Percentiles rank a stretch among this genome's conserved stretches.
Conservation (phyloP, 1,140 invertebrate genomes). For the Scylla paramamosain region DNA sequence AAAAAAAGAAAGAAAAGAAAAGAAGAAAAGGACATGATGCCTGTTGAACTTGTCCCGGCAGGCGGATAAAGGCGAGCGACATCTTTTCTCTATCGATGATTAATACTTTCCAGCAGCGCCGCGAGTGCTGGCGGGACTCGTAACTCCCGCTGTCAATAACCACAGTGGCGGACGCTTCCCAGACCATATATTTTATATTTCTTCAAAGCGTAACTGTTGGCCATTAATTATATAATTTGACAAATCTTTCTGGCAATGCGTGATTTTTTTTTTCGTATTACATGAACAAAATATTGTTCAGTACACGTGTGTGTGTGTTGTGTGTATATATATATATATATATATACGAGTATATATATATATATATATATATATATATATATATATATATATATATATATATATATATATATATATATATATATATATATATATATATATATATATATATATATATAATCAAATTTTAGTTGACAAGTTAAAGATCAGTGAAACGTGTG, state of each 20-base stretch:
- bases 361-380: too few relatives aligned
- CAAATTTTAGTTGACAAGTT: too few relatives aligned
- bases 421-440: too few relatives aligned
- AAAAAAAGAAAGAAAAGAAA: too few relatives aligned
- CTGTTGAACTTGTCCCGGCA: neutral
- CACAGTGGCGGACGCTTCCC: neutral
- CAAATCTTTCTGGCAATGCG: neutral
- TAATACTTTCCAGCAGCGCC: neutral
- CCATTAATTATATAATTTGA: neutral
- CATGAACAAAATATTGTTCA: neutral
- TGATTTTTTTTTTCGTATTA: neutral
- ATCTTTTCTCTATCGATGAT: neutral
- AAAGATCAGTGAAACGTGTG: neutral
- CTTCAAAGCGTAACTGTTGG: neutral
- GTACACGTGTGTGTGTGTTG: neutral
- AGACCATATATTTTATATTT: neutral
- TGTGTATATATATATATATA: too few relatives aligned
- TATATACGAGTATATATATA: too few relatives aligned
- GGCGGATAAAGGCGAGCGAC: neutral
- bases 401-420: too few relatives aligned
- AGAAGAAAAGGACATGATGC: neutral
- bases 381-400: too few relatives aligned
- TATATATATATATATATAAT: too few relatives aligned
- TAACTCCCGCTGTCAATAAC: neutral
- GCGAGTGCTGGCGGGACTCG: neutral